Evolutionary conservation across 2,888 invertebrate species (phyloP), one percentile per base, ranked within the genome.

Genomic region (Chouioia cunea): DNA sequence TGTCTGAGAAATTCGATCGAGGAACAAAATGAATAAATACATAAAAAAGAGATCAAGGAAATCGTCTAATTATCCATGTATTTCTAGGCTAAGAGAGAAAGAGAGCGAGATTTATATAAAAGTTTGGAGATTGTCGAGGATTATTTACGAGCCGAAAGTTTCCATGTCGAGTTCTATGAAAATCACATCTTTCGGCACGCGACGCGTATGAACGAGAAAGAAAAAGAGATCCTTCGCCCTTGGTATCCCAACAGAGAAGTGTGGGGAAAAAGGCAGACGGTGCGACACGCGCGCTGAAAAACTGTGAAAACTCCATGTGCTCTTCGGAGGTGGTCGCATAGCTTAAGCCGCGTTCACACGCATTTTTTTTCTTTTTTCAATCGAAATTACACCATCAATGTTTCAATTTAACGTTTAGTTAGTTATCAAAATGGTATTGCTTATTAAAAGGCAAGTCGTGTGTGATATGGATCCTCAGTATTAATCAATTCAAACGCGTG

Each of bases 141-240:
- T 71, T 71, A 71, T 67, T 71, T 67, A 66, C 50, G 67, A 54
- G 20, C 71, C 54, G 64, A 67, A 71, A 67, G 62, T 71, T 71
- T 70, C 43, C 43, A 43, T 36, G 48, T 43, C 54, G 18, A 46
- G 48, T 57, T 62, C 57, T 47, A 57, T 71, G 66, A 71, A 71
- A 71, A 71, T 62, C 62, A 47, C 52, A 66, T 65, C 60, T 60
- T 53, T 20, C 52, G 48, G 63, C 62, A 47, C 47, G 65, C 56
- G 62, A 23, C 27, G 27, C 27, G 27, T 6, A 6, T 6, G 27
- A 6, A 6, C 27, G 4, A 27, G 27, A 27, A 6, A 3, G 27
- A n/a, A n/a, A n/a, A n/a, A n/a, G n/a, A n/a, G 46, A 16, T n/a
- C 50, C 65, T 15, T 58, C 47, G 62, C 48, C 65, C 56, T 47